Evolutionary conservation across 2,113 vertebrate genomes (phyloP), one percentile per base, ranked within the genome.

Genomic region (Gracilinanus agilis): DNA sequence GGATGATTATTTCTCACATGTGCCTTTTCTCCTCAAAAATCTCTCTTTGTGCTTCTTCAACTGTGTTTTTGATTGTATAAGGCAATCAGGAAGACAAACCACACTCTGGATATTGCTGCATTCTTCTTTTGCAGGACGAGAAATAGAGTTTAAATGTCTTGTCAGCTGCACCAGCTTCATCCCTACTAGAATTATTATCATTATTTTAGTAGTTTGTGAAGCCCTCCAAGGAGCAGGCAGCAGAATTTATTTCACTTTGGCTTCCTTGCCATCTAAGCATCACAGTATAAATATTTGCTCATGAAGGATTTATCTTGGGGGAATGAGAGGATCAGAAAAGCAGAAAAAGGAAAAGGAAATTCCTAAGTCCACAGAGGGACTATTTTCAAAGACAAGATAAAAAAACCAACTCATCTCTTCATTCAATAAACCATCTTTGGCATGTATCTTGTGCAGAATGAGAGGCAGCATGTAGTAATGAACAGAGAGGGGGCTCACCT

Each of bases 11-110:
- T 9, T 92, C 61, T 67, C 24, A 58, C 44, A 93, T 90, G 2
- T 55, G 90, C 12, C 67, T 6, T 16, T 93, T 96, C 83, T 90
- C 49, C 55, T 24, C 91, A 92, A 95, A 56, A 88, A n/a, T 34
- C 16, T 91, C 11, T 91, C 83, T 96, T 88, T 27, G 27, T 53
- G 34, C 9, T 24, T 44, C 27, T 92, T 27, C 21, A 91, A 94
- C 90, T 83, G 44, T 27, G 92, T 94, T 91, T 90, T 54, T 56
- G 93, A 90, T 94, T 96, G 90, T 23, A 90, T 24, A 91, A 93
- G 53, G 56, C 44, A 27, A 9, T 88, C 44, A 55, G 94, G 9
- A 89, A 95, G 53, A 49, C 89, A 95, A 92, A 67, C 90, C n/a
- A 5, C 8, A 54, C 24, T 93, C 44, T 91, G 29, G 24, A 25